These are phyloP conservation scores for Plestiodon gilberti DNA, from an alignment of 2,113 vertebrate genomes.

Conservation along the genomic window DNA sequence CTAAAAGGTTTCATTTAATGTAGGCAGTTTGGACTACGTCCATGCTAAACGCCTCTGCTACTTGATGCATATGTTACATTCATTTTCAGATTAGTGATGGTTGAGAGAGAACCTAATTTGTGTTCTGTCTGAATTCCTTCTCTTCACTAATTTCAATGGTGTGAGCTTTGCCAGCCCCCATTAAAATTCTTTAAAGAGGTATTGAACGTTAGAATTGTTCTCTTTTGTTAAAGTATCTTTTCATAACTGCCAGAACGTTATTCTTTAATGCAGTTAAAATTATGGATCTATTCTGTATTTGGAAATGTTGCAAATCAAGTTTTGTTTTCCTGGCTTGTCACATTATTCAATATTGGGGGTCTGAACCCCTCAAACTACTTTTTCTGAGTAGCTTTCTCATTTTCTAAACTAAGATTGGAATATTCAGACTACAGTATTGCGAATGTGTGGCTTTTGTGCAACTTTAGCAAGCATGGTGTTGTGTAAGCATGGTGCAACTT, in stretches of 20 bases:
- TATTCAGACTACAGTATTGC: background rate
- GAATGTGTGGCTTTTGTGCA: conserved; percentile 18
- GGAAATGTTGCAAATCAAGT: background rate
- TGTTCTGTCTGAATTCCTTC: background rate
- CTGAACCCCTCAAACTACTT: background rate
- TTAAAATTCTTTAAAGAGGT: background rate
- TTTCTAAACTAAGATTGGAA: background rate
- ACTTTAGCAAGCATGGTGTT: background rate
- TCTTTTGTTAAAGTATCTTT: background rate
- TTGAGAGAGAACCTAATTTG: background rate
- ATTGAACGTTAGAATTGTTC: background rate
- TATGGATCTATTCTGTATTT: background rate
- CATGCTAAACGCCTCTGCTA: background rate
- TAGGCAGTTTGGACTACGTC: background rate
- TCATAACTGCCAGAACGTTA: background rate
- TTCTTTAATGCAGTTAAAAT: background rate
- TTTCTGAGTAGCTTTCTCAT: background rate
- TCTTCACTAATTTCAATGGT: background rate
- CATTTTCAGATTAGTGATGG: background rate
- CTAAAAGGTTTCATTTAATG: background rate
- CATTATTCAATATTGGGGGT: background rate
- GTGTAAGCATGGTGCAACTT: too few relatives aligned
- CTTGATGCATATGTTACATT: background rate
- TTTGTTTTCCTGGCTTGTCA: background rate
- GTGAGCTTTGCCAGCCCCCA: background rate